Base-by-base conservation (phyloP, 1,140 invertebrate genomes). In the Lordiphosa stackelbergi region DNA sequence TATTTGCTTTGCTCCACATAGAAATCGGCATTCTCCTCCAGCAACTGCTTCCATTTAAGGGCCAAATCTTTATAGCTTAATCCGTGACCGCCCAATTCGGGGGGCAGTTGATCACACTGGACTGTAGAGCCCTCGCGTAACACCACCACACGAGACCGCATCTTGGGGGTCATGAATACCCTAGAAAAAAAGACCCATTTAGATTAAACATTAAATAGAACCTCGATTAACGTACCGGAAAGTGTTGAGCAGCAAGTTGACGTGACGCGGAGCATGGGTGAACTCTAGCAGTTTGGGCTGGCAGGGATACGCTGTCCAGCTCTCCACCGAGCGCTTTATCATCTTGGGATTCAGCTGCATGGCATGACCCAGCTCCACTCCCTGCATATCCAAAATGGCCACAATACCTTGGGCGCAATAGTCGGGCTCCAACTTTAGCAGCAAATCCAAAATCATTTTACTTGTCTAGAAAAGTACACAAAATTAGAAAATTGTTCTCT, bases 301-400 rank as follows among this genome's bases (percentile, higher is more conserved):
- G 6, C 92, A 89, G 5, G 94, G 93, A 75, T 94, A 94, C 34
- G 91, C 91, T 87, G 92, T 91, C 92, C 92, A 93, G 4, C 91
- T 88, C 47, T 90, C 89, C 0, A 93, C 91, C 5, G 91, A 81
- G 46, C 88, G 86, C 42, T 83, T 87, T 13, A 94, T 89, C 0
- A 91, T 70, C 11, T 73, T 75, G 0, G 92, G 91, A 11, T 90
- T 89, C 38, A 93, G 71, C 68, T 92, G 91, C 10, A 90, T 55
- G 3, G 90, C 91, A 69, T 94, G 93, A 6, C 88, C 89, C 12
- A 93, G 70, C 1, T 90, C 88, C 0, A 91, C 88, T 0, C 89
- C 89, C 5, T 86, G 79, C 87, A 93, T 88, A 69, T 94, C 93
- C 62, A 93, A 88, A 12, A 93, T 89, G 0, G 89, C 89, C 4